These are phyloP conservation scores for Micronisus gabar DNA, from an alignment of 2,113 vertebrate genomes.

Conservation along the genomic window DNA sequence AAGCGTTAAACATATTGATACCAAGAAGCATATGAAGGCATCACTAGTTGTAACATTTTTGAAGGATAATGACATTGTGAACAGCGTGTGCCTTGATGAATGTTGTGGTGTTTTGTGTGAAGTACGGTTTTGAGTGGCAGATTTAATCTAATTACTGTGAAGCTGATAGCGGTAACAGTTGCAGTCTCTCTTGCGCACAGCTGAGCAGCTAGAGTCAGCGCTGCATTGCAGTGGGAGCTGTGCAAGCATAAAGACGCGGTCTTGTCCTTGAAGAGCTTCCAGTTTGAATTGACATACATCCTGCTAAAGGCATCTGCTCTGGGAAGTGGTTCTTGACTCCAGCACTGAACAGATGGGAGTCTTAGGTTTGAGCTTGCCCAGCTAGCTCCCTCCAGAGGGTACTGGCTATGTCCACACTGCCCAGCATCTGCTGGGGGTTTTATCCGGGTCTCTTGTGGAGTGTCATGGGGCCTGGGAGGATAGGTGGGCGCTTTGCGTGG, in stretches of 20 bases:
- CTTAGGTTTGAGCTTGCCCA: neutral
- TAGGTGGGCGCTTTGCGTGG: neutral
- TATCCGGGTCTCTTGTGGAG: neutral
- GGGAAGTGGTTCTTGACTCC: neutral
- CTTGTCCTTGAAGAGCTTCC: neutral
- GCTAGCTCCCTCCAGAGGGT: neutral
- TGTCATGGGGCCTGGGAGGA: neutral
- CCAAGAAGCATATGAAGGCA: neutral
- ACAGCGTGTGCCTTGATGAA: neutral
- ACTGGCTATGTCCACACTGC: neutral
- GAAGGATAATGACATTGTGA: neutral
- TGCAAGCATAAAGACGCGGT: neutral
- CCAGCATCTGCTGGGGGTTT: neutral
- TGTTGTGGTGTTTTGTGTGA: neutral
- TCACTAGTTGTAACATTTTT: neutral
- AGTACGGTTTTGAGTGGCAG: neutral
- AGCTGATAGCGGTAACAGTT: neutral
- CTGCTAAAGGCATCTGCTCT: neutral
- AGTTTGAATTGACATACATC: fast-evolving
- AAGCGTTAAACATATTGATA: neutral
- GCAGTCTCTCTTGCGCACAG: neutral
- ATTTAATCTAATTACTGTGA: neutral
- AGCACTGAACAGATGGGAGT: neutral
- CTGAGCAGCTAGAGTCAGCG: neutral
- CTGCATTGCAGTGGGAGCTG: neutral